Percentiles rank a stretch among this genome's conserved stretches.
phyloP scores from a whole-genome alignment of 2,888 invertebrate genomes.

The Celastrina argiolus region DNA sequence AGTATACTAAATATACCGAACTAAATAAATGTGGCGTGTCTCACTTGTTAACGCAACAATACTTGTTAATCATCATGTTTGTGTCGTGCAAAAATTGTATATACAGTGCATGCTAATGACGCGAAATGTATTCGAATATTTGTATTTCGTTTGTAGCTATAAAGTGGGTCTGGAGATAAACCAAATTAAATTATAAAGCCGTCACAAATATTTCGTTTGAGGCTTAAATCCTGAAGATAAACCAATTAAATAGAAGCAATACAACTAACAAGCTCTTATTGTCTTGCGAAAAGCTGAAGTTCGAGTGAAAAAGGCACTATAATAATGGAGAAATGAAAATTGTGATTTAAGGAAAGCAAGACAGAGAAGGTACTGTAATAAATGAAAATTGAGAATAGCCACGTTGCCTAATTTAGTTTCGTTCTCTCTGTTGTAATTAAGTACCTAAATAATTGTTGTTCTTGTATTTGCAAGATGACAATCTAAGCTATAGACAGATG shows the following conservation, averaged over 20 bases:
- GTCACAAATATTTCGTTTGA: background rate
- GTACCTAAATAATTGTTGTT: background rate
- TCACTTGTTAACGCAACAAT: background rate
- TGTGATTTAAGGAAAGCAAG: no score
- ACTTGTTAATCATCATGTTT: background rate
- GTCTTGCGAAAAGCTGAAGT: background rate
- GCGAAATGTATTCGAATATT: background rate
- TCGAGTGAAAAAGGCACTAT: background rate
- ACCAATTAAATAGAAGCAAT: background rate
- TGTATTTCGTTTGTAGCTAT: background rate
- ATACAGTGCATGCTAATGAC: background rate
- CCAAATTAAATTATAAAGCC: no score
- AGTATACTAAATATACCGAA: background rate
- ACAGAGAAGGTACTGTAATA: no score
- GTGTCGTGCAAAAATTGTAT: background rate
- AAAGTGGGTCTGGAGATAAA: no score
- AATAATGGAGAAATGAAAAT: background rate
- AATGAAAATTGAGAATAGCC: no score
- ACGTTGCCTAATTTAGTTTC: no score
- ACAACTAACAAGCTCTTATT: background rate
- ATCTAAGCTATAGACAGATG: no score
- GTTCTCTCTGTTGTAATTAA: no score
- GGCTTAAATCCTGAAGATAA: background rate
- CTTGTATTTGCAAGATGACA: no score
- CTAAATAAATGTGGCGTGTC: background rate